Evolutionary conservation across 2,113 vertebrate species (phyloP), one percentile per base, ranked within the genome.

Genomic region (Zonotrichia leucophrys): DNA sequence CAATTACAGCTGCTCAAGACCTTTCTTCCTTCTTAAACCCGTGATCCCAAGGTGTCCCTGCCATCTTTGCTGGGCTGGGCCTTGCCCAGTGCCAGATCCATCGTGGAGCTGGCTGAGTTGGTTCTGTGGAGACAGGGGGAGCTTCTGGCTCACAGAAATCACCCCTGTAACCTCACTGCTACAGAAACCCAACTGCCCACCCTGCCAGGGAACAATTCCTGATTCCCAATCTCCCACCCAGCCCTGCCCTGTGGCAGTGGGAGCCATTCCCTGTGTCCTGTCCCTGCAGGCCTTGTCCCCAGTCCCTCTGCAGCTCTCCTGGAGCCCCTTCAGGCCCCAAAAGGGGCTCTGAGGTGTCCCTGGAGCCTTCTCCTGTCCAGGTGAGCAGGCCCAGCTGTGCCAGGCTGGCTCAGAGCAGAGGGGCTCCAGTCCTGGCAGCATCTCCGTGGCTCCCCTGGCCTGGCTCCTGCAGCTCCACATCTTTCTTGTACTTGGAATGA

Each of bases 41-140:
- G 2, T 31, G 44, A 31, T 59, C 35, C 35, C 0, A 1, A 42
- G 16, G 13, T 4, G 5, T 76, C 62, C 21, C 31, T 11, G 4
- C 35, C 52, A 21, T 20, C 42, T 35, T 31, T 42, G 31, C 62
- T 76, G 44, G 30, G 42, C 60, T 56, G 41, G 42, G 60, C 35
- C 44, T 30, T 76, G 62, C 37, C 37, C 62, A 42, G 13, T 7
- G 52, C 28, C 7, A 28, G 44, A 1, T 37, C 31, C 21, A 7
- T 59, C 33, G 46, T 33, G 73, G 63, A 68, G 52, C 68, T 68
- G 62, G 27, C 63, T 68, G n/a, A n/a, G n/a, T n/a, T n/a, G n/a
- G n/a, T n/a, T n/a, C 31, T 86, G 37, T 49, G 49, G 60, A 21
- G 17, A 44, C 14, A 6, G 25, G 22, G 44, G 53, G 22, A 68